Evolutionary conservation across 2,888 invertebrate genomes (phyloP).

Genomic region (Drosophila heteroneura): DNA sequence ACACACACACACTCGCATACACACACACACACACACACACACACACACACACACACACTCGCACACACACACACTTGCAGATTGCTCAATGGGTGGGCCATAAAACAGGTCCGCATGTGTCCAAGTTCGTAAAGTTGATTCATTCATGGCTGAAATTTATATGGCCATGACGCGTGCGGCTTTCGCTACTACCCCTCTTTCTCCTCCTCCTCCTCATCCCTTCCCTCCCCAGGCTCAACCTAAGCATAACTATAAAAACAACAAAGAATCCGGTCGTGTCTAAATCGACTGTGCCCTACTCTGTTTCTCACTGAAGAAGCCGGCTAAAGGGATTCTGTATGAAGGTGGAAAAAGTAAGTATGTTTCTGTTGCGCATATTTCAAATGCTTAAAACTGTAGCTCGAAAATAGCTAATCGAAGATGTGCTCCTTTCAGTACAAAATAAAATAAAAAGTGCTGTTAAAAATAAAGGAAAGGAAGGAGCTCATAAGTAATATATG

Average conservation of each 20-base stretch:
- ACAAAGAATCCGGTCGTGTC: neutral
- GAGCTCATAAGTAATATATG: neutral
- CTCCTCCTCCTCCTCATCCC: neutral
- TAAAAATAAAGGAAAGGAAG: neutral
- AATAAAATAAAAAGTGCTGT: neutral
- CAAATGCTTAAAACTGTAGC: too few species aligned
- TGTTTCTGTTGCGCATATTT: too few species aligned
- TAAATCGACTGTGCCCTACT: neutral
- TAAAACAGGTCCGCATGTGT: slow-evolving; percentile 73
- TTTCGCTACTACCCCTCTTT: neutral
- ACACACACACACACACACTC: slow-evolving; percentile 20
- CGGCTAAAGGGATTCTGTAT: neutral
- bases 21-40: slow-evolving; percentile 20
- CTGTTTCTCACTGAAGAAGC: neutral
- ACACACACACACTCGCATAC: slow-evolving; percentile 13
- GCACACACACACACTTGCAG: slow-evolving; percentile 8
- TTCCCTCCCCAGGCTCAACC: neutral
- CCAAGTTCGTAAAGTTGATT: slow-evolving; percentile 78
- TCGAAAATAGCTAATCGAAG: neutral
- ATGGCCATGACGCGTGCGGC: slow-evolving; percentile 63
- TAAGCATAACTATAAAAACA: slow-evolving; percentile 42
- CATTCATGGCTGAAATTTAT: slow-evolving; percentile 79
- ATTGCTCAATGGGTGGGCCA: slow-evolving; percentile 54
- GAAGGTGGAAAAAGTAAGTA: neutral
- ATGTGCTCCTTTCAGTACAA: neutral